Base-by-base conservation (phyloP, 2,888 invertebrate genomes). In the Drosophila koepferae region DNA sequence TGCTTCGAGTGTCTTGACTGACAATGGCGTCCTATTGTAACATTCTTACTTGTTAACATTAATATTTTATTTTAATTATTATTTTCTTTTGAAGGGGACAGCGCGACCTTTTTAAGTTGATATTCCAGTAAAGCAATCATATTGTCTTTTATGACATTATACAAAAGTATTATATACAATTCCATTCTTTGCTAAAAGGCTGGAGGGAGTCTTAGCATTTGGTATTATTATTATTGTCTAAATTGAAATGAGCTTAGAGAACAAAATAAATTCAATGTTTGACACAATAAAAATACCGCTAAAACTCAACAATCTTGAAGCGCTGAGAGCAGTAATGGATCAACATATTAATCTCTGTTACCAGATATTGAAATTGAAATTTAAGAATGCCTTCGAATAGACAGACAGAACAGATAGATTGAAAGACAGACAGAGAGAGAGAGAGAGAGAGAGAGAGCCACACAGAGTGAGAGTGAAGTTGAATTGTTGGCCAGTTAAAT, bases 401-500 rank as follows among this genome's bases (percentile, higher is more conserved):
- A 46, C 5, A n/a, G 8, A 31, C 2, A 28, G 8, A 8, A 1
- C 5, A 28, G 28, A 28, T 28, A 28, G 28, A 28, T 28, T 28
- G 28, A 28, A 6, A 28, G 28, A 28, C 28, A 28, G 7, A 48
- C 0, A 12, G 1, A 12, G 12, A 6, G 14, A 20, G 6, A 14
- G 20, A 16, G 28, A 16, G 48, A 3, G n/a, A 31, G 10, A 28
- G 48, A n/a, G n/a, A n/a, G 28, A 12, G 18, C 1, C 23, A 23
- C 23, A 23, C 23, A 49, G 49, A n/a, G 49, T 2, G 28, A 12
- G 12, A 3, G 34, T 0, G 10, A 31, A 12, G 2, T n/a, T 61
- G 6, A 28, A 41, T 53, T 16, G 31, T 12, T 41, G 31, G n/a
- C 20, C 61, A 40, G 51, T 51, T 51, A 40, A 60, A 60, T 51